Evolutionary conservation across 2,113 vertebrate species (phyloP).

Genomic region (Eulemur macaco): DNA sequence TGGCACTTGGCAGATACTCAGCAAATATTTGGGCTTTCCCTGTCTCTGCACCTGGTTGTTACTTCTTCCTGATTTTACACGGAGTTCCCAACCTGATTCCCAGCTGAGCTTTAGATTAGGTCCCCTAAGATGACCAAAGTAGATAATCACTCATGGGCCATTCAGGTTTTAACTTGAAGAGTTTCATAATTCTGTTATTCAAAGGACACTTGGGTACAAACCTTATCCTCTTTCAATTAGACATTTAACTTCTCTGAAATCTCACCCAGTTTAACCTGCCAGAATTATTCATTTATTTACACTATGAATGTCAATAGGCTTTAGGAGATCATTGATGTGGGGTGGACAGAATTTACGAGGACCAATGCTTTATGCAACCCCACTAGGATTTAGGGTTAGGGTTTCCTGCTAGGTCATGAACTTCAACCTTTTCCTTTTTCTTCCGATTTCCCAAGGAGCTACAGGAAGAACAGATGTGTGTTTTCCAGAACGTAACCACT

Average conservation of each 20-base stretch:
- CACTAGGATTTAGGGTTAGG: not conserved
- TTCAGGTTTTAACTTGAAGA: not conserved
- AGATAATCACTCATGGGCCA: not conserved
- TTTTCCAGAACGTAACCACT: constrained; percentile 33
- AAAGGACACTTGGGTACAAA: not conserved
- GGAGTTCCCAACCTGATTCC: not conserved
- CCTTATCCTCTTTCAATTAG: not conserved
- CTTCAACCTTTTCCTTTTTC: not conserved
- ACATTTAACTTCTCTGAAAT: not conserved
- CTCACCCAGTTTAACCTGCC: not conserved
- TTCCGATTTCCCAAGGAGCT: not conserved
- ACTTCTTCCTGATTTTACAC: not conserved
- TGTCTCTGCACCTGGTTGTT: not conserved
- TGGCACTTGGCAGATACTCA: not conserved
- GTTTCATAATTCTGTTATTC: not conserved
- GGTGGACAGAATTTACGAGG: not conserved
- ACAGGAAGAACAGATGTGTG: not conserved
- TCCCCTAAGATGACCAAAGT: not conserved
- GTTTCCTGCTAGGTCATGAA: not conserved
- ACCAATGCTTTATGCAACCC: not conserved
- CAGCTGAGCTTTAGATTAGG: not conserved
- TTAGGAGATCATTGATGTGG: not conserved
- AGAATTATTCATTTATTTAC: not conserved
- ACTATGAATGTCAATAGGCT: not conserved
- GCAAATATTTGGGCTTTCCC: not conserved